Conservation (phyloP, 2,888 invertebrate genomes). For the Cephus pygmeus region DNA sequence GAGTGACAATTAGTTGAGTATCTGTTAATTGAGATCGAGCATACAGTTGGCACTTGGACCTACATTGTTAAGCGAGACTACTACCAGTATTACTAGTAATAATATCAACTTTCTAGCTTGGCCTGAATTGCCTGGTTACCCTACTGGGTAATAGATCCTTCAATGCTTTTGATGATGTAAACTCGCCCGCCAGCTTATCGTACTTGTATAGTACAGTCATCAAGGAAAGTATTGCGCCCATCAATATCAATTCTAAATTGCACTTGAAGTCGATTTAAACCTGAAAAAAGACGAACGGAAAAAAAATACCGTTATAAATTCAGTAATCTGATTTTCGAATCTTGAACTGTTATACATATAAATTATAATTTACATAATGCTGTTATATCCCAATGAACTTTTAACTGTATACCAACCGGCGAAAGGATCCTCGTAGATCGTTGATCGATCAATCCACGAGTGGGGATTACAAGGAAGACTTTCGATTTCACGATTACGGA, state of each 20-base stretch:
- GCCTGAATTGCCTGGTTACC: slow-evolving; percentile 32
- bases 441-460: neutral
- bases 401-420: neutral
- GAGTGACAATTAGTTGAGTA: neutral
- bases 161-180: slow-evolving; percentile 33
- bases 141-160: slow-evolving; percentile 36
- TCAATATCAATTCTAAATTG: neutral
- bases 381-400: neutral
- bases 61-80: neutral
- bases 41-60: neutral
- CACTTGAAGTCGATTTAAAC: neutral
- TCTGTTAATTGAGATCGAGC: neutral
- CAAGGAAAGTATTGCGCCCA: neutral
- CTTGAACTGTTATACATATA: neutral
- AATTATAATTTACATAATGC: neutral
- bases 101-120: slow-evolving; percentile 41
- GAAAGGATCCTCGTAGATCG: neutral
- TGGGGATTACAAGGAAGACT: neutral
- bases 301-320: neutral
- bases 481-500: neutral
- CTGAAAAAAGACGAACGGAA: neutral
- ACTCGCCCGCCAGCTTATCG: neutral
- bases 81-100: slow-evolving; percentile 1
- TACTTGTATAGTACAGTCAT: neutral
- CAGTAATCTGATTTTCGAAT: neutral